Percentiles rank a stretch among this genome's conserved stretches.
phyloP scores from a whole-genome alignment of 2,113 vertebrate genomes.

The Pachyramphus minor region DNA sequence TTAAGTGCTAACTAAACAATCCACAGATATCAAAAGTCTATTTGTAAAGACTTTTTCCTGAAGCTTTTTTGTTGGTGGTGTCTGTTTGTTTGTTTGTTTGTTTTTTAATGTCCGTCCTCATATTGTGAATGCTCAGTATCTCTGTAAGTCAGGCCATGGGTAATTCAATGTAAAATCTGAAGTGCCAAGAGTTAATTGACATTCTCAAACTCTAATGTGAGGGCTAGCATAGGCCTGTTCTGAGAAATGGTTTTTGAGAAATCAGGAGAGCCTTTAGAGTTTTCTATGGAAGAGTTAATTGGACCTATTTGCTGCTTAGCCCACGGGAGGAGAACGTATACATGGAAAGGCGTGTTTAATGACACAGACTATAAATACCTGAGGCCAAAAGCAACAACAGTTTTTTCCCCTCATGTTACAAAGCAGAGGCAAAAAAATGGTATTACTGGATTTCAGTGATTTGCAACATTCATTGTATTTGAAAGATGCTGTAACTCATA shows the following conservation, averaged over 20 bases:
- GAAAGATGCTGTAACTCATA: background rate
- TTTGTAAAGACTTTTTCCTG: background rate
- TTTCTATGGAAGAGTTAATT: background rate
- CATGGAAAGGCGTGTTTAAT: background rate
- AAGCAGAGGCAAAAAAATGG: background rate
- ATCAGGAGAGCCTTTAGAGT: background rate
- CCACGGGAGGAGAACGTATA: background rate
- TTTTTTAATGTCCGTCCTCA: background rate
- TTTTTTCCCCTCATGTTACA: background rate
- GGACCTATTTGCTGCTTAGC: background rate
- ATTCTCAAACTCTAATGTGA: background rate
- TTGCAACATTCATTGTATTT: conserved; percentile 3
- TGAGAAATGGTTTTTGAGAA: background rate
- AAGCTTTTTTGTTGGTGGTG: background rate
- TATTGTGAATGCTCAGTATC: background rate
- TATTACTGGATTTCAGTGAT: background rate
- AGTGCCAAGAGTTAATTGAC: background rate
- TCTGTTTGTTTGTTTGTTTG: background rate
- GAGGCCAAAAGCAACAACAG: background rate
- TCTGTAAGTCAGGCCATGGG: accelerated
- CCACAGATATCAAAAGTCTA: background rate
- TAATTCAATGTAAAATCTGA: background rate
- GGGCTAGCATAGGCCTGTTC: background rate
- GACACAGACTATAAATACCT: background rate
- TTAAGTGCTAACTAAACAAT: background rate